Percentiles rank a stretch among this genome's conserved stretches.
These are phyloP conservation scores for Zingel zingel DNA, from an alignment of 2,113 vertebrate species.

Conservation along the genomic window DNA sequence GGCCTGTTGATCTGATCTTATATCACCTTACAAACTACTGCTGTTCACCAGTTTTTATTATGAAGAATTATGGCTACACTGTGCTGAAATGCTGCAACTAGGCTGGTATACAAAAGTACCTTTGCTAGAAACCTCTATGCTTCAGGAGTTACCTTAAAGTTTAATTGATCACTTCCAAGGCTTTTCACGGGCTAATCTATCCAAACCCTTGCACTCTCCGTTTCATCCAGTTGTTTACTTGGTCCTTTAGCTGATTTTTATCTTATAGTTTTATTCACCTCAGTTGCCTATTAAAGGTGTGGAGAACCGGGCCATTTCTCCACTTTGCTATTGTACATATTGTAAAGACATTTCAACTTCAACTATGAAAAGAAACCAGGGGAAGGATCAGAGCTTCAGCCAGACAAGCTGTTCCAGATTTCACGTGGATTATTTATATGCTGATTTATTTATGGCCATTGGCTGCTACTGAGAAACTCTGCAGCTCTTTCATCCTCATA, in stretches of 20 bases:
- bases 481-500: conserved; percentile 47
- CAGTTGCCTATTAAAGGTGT: background rate
- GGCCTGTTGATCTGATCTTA: background rate
- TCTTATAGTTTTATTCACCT: background rate
- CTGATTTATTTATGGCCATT: conserved; percentile 48
- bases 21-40: too few relatives aligned
- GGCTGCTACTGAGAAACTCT: conserved; percentile 29
- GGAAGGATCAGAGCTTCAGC: conserved; percentile 8
- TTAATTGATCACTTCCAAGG: background rate
- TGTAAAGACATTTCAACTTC: too few relatives aligned
- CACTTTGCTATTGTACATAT: background rate
- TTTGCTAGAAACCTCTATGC: background rate
- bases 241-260: background rate
- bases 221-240: background rate
- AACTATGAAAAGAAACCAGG: background rate
- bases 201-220: background rate
- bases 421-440: conserved; percentile 67
- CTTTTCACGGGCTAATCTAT: background rate
- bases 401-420: conserved; percentile 38
- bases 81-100: conserved; percentile 1
- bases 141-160: background rate
- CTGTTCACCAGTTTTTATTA: background rate
- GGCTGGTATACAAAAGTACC: background rate
- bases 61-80: background rate
- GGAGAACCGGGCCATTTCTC: background rate